Base-by-base conservation (phyloP, 2,888 invertebrate genomes). In the Hemithea aestivaria region DNA sequence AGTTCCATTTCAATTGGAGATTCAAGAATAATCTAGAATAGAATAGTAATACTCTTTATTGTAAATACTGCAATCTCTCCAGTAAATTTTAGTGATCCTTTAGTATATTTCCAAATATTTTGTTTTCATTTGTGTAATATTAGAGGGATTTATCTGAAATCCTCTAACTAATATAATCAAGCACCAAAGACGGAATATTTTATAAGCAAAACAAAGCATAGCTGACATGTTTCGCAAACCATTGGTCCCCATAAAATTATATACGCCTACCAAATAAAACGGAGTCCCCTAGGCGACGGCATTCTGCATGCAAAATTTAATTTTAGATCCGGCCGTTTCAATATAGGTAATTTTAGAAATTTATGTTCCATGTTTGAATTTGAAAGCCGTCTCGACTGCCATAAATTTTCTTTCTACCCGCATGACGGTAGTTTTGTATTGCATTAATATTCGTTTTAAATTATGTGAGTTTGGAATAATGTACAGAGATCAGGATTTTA, bases 231-330 rank as follows among this genome's bases (percentile, higher is more conserved):
- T 79, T 78, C 67, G 73, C 81, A 66, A 83, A 75, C 81, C 85
- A 79, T 82, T 82, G 84, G 85, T 73, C 84, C 73, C 71, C 77
- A 82, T 85, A 85, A 85, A 87, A 87, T 87, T 87, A 85, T 87
- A 83, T 82, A 87, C 87, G 87, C 87, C 87, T 85, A 76, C 85
- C 74, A 79, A 87, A 87, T 87, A 87, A 80, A 78, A 69, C 69
- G 65, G 53, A 65, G 58, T 59, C 67, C 66, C 73, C 73, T 64
- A 59, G 65, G 35, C 36, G 41, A 36, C 72, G 67, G 55, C 71
- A 81, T 85, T 85, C 79, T 77, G 87, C 84, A 87, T 85, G 82
- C 87, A 76, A 78, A 84, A 82, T 83, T 85, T 73, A 85, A 87
- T 87, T 87, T 87, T 82, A 83, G 73, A 80, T 81, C 77, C 77